A percentile compares a stretch with the other conserved stretches of the same genome.
These are phyloP conservation scores for Pyrrhia umbra DNA, from an alignment of 2,888 invertebrate genomes.

Conservation along the genomic window DNA sequence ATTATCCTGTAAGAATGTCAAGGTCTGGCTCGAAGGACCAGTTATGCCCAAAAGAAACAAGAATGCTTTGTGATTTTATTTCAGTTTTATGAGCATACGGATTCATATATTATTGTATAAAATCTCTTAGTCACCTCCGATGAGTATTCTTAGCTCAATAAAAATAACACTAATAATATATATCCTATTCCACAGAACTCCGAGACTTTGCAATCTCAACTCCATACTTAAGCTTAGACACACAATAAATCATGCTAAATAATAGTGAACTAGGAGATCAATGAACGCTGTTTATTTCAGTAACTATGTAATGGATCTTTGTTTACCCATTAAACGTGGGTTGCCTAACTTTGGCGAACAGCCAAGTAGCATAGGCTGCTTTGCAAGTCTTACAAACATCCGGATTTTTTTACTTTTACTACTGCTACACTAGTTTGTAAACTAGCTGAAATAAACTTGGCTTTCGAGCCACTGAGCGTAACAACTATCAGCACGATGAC, in stretches of 20 bases:
- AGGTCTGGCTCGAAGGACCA: conserved; percentile 32
- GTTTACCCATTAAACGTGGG: conserved; percentile 73
- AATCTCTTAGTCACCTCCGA: conserved; percentile 16
- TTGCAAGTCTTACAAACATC: conserved; percentile 63
- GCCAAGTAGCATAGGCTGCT: conserved; percentile 67
- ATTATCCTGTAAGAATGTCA: neutral
- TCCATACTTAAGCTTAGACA: conserved; percentile 23
- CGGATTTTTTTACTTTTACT: conserved; percentile 49
- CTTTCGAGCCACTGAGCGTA: neutral
- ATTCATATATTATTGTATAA: conserved; percentile 7
- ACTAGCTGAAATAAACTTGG: neutral
- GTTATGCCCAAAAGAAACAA: neutral
- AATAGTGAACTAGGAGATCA: conserved; percentile 65
- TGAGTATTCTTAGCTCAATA: conserved; percentile 11
- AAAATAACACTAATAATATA: conserved; percentile 28
- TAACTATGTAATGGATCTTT: conserved; percentile 73
- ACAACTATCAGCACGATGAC: neutral
- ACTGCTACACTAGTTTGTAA: conserved; percentile 12
- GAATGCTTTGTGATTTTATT: conserved; percentile 1
- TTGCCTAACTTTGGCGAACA: conserved; percentile 69
- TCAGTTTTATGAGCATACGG: conserved; percentile 2
- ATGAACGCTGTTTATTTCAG: conserved; percentile 76
- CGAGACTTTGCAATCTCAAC: conserved; percentile 9
- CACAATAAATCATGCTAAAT: conserved; percentile 54
- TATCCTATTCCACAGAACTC: conserved; percentile 30